These are phyloP conservation scores for Pseudorasbora parva DNA, from an alignment of 2,113 vertebrate genomes.

Conservation along the genomic window DNA sequence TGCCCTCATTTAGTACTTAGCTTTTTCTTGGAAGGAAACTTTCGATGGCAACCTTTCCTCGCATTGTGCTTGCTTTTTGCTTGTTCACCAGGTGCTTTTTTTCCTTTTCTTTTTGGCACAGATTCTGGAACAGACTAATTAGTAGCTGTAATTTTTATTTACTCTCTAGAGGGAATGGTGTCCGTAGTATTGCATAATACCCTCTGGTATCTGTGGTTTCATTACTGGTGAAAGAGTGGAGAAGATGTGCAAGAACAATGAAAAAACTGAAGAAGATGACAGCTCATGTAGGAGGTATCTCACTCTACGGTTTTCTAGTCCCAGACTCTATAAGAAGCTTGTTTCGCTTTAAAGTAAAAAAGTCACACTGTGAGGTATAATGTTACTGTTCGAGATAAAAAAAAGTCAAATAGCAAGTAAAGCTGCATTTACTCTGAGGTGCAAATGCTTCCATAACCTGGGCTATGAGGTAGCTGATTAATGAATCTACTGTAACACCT, in stretches of 20 bases:
- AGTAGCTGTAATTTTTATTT: constrained; percentile 22
- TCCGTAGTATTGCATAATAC: neutral
- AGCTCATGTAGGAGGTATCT: neutral
- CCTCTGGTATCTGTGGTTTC: neutral
- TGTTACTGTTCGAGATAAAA: no score
- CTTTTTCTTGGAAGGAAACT: neutral
- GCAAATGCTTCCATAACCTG: neutral
- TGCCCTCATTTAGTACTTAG: constrained; percentile 15
- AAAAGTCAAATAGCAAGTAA: neutral
- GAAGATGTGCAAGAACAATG: neutral
- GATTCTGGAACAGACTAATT: constrained; percentile 15
- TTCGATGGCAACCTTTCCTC: neutral
- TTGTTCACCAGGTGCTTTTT: neutral
- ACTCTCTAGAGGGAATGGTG: constrained; percentile 9
- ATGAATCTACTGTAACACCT: neutral
- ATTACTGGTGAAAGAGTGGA: neutral
- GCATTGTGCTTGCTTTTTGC: neutral
- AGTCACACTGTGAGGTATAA: neutral
- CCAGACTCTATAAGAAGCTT: neutral
- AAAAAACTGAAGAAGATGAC: constrained; percentile 4
- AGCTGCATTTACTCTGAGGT: neutral
- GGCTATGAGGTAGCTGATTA: neutral
- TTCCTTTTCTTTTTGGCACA: neutral
- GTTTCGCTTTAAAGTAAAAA: neutral
- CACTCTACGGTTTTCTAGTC: neutral